Conservation (phyloP, 2,888 invertebrate genomes). For the Electrophaes corylata region DNA sequence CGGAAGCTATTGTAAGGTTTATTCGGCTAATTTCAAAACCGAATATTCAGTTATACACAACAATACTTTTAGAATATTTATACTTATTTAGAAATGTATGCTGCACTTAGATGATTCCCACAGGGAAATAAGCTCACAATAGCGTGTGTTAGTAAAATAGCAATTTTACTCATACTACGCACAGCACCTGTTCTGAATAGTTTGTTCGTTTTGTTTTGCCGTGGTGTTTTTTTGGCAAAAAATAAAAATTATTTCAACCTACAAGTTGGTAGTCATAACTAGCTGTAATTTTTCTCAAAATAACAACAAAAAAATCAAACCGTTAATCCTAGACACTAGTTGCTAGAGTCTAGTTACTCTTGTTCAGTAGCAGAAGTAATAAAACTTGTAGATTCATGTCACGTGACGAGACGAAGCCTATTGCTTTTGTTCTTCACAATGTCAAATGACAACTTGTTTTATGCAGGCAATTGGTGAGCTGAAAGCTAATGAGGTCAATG, state of each 20-base stretch:
- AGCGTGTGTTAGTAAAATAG: slow-evolving; percentile 22
- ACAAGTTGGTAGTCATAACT: no score
- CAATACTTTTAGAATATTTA: slow-evolving; percentile 33
- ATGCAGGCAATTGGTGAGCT: slow-evolving; percentile 50
- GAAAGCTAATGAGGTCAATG: slow-evolving; percentile 52
- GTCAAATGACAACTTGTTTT: slow-evolving; percentile 54
- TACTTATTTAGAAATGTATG: slow-evolving; percentile 22
- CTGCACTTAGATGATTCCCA: slow-evolving; percentile 28
- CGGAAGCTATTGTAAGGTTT: not conserved
- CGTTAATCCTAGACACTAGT: no score
- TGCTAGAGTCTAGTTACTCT: no score
- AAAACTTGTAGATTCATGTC: slow-evolving; percentile 45
- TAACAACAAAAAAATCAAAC: no score
- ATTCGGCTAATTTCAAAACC: not conserved
- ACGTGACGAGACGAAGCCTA: slow-evolving; percentile 53
- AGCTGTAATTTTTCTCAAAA: no score
- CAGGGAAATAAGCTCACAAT: slow-evolving; percentile 30
- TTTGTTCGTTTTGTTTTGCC: not conserved
- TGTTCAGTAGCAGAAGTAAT: not conserved
- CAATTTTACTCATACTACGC: slow-evolving; percentile 19
- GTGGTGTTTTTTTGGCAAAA: not conserved
- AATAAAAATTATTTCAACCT: not conserved
- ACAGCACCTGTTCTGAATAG: slow-evolving; percentile 7
- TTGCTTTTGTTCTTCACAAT: slow-evolving; percentile 68
- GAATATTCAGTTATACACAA: not conserved